Evolutionary conservation across 23 tunicate species (phyloP).

Genomic region (Botrylloides violaceus): DNA sequence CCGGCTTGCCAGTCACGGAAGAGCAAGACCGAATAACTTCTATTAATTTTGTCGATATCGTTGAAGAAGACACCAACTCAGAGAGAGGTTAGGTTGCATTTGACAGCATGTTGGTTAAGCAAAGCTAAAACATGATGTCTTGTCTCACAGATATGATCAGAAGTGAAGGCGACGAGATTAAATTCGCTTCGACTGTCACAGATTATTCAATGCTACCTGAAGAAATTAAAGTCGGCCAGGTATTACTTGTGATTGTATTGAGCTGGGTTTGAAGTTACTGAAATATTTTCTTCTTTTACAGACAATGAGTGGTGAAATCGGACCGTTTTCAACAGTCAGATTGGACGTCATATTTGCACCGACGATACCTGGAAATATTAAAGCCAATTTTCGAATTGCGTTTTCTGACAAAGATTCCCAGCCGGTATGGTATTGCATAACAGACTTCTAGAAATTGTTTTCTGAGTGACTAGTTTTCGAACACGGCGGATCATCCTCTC

Average conservation of each 20-base stretch:
- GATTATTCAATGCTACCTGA: slow-evolving; percentile 63
- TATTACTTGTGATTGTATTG: too few species aligned
- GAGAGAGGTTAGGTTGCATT: slow-evolving; percentile 8
- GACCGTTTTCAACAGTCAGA: slow-evolving; percentile 61
- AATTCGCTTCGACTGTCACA: slow-evolving; percentile 50
- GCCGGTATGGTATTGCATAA: slow-evolving; percentile 39
- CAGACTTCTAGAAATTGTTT: too few species aligned
- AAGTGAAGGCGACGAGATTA: slow-evolving; percentile 54
- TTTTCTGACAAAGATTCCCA: slow-evolving; percentile 63
- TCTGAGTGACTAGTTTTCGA: too few species aligned
- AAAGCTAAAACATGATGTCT: too few species aligned
- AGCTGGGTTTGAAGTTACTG: not conserved
- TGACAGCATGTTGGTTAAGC: not conserved
- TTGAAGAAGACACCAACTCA: not conserved
- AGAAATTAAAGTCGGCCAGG: slow-evolving; percentile 89
- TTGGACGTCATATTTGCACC: slow-evolving; percentile 82
- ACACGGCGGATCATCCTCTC: not conserved
- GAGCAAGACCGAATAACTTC: slow-evolving; percentile 5
- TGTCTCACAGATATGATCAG: slow-evolving; percentile 3
- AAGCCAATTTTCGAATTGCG: slow-evolving; percentile 51
- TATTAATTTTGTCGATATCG: not conserved
- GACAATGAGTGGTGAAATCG: slow-evolving; percentile 82
- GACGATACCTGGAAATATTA: slow-evolving; percentile 77
- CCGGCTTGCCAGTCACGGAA: not conserved
- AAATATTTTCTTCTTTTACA: slow-evolving; percentile 1